Evolutionary conservation across 2,888 invertebrate species (phyloP).

Genomic region (Leptogaster cylindrica): DNA sequence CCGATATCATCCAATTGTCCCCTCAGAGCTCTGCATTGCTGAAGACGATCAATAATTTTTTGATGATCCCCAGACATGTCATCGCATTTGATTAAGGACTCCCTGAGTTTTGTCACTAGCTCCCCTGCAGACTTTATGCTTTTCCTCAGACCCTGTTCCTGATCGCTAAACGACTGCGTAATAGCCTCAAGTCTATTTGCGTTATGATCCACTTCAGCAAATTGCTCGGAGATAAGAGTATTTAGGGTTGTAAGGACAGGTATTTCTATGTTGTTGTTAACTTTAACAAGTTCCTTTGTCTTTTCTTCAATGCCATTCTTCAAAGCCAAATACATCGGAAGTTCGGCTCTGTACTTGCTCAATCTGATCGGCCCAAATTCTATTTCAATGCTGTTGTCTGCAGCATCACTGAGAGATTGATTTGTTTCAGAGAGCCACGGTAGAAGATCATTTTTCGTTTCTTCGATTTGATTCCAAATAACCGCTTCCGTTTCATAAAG

Average conservation of each 20-base stretch:
- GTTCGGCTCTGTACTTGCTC: constrained; percentile 83
- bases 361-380: constrained; percentile 80
- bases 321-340: constrained; percentile 77
- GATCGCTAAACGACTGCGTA: constrained; percentile 74
- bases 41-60: constrained; percentile 79
- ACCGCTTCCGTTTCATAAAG: constrained; percentile 85
- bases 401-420: constrained; percentile 75
- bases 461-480: constrained; percentile 93
- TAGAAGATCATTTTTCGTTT: constrained; percentile 80
- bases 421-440: constrained; percentile 86
- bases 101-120: constrained; percentile 74
- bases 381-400: constrained; percentile 79
- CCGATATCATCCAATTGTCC: constrained; percentile 73
- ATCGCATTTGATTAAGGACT: constrained; percentile 86
- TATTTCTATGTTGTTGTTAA: constrained; percentile 75
- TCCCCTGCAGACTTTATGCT: constrained; percentile 76
- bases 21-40: constrained; percentile 76
- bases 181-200: constrained; percentile 77
- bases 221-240: constrained; percentile 75
- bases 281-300: constrained; percentile 76
- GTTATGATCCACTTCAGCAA: constrained; percentile 73
- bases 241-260: constrained; percentile 71
- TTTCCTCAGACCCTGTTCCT: constrained; percentile 74
- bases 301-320: constrained; percentile 80
- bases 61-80: constrained; percentile 87